Evolutionary conservation across 2,113 vertebrate species (phyloP).

Genomic region (Melanerpes formicivorus): DNA sequence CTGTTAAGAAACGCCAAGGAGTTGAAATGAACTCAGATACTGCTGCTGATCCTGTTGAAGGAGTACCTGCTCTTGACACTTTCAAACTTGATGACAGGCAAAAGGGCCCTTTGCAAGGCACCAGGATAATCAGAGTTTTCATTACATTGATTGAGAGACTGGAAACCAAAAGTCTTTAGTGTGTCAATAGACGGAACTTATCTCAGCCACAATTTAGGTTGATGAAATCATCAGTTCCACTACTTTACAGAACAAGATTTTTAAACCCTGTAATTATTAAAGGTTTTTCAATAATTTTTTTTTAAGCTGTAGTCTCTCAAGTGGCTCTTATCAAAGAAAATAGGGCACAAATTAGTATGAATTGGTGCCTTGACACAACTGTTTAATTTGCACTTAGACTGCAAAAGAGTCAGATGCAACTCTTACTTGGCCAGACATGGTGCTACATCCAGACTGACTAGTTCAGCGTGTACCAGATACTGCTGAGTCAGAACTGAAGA

Average conservation of each 20-base stretch:
- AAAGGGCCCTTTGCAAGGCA: not conserved
- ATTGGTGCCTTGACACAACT: not conserved
- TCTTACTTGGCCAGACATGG: not conserved
- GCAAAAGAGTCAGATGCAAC: not conserved
- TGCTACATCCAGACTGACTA: not conserved
- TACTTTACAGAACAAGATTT: not conserved
- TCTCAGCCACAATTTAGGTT: not conserved
- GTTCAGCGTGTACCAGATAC: rapidly evolving
- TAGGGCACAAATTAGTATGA: not conserved
- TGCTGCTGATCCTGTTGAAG: not conserved
- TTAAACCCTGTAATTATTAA: not conserved
- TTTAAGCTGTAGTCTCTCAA: not conserved
- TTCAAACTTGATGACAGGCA: not conserved
- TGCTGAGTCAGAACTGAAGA: not conserved
- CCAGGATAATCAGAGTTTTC: not conserved
- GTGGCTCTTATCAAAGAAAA: constrained; percentile 15
- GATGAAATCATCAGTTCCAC: constrained; percentile 18
- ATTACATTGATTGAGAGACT: not conserved
- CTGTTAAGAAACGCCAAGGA: not conserved
- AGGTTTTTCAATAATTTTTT: not conserved
- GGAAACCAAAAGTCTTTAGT: not conserved
- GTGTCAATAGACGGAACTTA: not conserved
- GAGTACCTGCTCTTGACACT: not conserved
- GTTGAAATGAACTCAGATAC: not conserved
- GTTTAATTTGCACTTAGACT: not conserved